Evolutionary conservation across 2,888 invertebrate genomes (phyloP).

Genomic region (Hylaea fasciaria): DNA sequence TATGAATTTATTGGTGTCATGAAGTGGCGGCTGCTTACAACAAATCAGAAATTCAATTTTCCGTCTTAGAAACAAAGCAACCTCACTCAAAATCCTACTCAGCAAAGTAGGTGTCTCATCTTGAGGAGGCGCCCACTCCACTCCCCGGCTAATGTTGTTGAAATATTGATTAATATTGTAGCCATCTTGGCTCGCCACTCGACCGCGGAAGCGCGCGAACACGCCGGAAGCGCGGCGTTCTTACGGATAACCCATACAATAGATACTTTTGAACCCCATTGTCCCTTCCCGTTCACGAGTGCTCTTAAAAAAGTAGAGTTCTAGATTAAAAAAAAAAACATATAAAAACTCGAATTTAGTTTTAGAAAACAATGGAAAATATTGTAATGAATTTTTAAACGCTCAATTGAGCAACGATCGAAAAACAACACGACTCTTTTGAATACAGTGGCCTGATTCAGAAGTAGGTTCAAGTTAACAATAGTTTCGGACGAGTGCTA

Average conservation of each 20-base stretch:
- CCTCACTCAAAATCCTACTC: constrained; percentile 42
- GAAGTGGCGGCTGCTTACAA: constrained; percentile 24
- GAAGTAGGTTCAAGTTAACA: constrained; percentile 30
- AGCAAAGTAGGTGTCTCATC: constrained; percentile 71
- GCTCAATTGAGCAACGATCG: constrained; percentile 67
- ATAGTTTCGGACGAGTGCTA: constrained; percentile 39
- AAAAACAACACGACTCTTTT: constrained; percentile 23
- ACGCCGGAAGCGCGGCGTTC: constrained; percentile 63
- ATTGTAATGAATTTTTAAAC: constrained; percentile 45
- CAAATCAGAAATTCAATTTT: constrained; percentile 16
- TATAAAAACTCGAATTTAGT: constrained; percentile 38
- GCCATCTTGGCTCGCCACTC: constrained; percentile 78
- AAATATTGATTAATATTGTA: constrained; percentile 86
- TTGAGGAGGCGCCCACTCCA: constrained; percentile 64
- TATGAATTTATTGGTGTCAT: not conserved
- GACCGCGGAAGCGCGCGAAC: constrained; percentile 64
- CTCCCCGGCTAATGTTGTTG: constrained; percentile 77
- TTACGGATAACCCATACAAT: constrained; percentile 60
- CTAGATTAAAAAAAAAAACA: too few species aligned
- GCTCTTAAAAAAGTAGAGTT: constrained; percentile 53
- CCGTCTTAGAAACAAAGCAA: constrained; percentile 32
- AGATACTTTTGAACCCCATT: constrained; percentile 71
- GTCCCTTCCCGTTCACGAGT: constrained; percentile 55
- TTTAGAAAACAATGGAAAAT: constrained; percentile 45
- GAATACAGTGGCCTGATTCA: constrained; percentile 21